phyloP scores from a whole-genome alignment of 2,113 vertebrate species.

The Heterotis niloticus region DNA sequence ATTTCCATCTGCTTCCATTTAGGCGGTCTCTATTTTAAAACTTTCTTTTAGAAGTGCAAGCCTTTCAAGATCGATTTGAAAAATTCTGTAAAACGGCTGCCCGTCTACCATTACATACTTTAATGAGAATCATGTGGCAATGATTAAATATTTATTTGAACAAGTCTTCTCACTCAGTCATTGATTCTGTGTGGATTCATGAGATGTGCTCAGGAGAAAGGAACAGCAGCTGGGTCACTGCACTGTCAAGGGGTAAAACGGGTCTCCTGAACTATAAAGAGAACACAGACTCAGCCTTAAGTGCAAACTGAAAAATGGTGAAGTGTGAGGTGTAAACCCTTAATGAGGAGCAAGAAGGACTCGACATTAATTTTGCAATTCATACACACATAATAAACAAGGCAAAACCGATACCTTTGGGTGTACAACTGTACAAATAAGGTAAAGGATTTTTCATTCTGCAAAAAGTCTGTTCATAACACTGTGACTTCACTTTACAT shows the following conservation, averaged over 20 bases:
- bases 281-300: not conserved
- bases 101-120: not conserved
- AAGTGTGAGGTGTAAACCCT: too few relatives aligned
- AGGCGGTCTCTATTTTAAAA: not conserved
- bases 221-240: not conserved
- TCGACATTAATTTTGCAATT: too few relatives aligned
- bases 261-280: not conserved
- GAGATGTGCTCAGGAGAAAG: not conserved
- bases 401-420: too few relatives aligned
- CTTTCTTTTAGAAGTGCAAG: not conserved
- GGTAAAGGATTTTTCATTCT: too few relatives aligned
- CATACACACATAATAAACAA: too few relatives aligned
- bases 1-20: not conserved
- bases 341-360: too few relatives aligned
- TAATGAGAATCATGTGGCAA: not conserved
- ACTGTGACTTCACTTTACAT: too few relatives aligned
- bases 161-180: conserved; percentile 2
- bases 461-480: too few relatives aligned
- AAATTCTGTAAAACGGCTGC: not conserved
- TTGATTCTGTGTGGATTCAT: conserved; percentile 5
- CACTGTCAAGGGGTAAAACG: not conserved
- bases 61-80: not conserved
- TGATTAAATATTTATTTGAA: conserved; percentile 22
- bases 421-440: too few relatives aligned
- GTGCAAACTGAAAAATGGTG: not conserved